phyloP scores from a whole-genome alignment of 2,113 vertebrate species.

The Stercorarius parasiticus region DNA sequence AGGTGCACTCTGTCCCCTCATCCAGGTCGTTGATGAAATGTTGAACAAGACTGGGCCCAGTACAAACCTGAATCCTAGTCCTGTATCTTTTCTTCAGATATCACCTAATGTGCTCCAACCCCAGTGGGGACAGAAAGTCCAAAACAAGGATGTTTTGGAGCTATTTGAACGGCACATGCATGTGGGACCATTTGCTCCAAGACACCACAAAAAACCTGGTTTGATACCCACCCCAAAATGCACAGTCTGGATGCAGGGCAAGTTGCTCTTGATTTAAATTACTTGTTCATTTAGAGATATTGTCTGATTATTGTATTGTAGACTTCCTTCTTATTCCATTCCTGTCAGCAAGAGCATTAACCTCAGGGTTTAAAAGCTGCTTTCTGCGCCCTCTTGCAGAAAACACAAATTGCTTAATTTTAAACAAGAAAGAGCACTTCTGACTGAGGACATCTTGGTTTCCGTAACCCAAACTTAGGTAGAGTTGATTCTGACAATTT shows the following conservation, averaged over 20 bases:
- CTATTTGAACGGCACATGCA: neutral
- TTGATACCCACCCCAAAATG: neutral
- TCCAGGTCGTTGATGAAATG: neutral
- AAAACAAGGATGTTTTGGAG: neutral
- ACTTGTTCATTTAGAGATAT: neutral
- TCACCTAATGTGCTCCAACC: neutral
- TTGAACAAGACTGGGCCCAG: neutral
- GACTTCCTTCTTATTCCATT: neutral
- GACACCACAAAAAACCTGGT: neutral
- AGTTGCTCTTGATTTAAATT: neutral
- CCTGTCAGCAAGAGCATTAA: neutral
- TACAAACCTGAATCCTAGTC: neutral
- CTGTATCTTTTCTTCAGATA: neutral
- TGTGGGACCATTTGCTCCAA: neutral
- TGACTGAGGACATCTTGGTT: neutral
- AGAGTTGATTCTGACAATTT: neutral
- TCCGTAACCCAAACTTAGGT: neutral
- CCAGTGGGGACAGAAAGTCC: neutral
- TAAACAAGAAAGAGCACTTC: neutral
- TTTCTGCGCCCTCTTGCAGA: neutral
- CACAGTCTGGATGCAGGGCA: neutral
- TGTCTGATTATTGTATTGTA: neutral
- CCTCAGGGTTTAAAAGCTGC: neutral
- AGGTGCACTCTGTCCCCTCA: neutral
- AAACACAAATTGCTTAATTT: neutral